Base-by-base conservation (phyloP, 2,888 invertebrate genomes). In the Hydriomena furcata region DNA sequence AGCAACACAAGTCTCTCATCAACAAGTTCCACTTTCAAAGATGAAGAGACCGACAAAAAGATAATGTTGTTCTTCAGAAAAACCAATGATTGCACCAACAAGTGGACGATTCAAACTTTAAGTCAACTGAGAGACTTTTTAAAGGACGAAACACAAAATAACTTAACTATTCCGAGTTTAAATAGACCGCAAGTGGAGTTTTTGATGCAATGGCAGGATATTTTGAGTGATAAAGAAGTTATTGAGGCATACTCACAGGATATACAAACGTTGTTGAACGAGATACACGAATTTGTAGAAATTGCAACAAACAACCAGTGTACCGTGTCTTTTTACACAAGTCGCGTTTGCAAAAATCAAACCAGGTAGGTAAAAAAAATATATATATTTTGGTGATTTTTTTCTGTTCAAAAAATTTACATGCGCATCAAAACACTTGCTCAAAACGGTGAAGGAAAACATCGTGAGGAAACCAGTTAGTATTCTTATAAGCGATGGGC, bases 71-170 rank as follows among this genome's bases (percentile, higher is more conserved):
- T 12, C 12, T 13, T 42, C 1, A 17, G 17, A 0, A 17, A 13
- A 21, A 32, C 10, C 7, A 8, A 36, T 8, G 5, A 1, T 2
- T 3, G 8, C 0, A 1, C 28, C 7, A 7, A 35, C 1, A 4
- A 5, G 1, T 44, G 44, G 44, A 23, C 28, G 1, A 8, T 8
- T 8, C 23, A 3, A 0, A 3, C 12, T 6, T 17, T 45, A 1
- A 23, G 7, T 7, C 8, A 32, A 7, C 11, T 50, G 1, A 38
- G 17, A 3, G 8, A 11, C 2, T 50, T 50, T 5, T 5, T 50
- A 11, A 6, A 13, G 3, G 50, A 50, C 1, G 21, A 38, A 7
- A 0, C 7, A 0, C 24, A 31, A 25, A 31, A 4, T 3, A 37
- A 31, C n/a, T 10, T 30, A 1, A 1, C 24, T 2, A 7, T 45